Base-by-base conservation (phyloP, 2,888 invertebrate species). In the Eupithecia dodoneata region DNA sequence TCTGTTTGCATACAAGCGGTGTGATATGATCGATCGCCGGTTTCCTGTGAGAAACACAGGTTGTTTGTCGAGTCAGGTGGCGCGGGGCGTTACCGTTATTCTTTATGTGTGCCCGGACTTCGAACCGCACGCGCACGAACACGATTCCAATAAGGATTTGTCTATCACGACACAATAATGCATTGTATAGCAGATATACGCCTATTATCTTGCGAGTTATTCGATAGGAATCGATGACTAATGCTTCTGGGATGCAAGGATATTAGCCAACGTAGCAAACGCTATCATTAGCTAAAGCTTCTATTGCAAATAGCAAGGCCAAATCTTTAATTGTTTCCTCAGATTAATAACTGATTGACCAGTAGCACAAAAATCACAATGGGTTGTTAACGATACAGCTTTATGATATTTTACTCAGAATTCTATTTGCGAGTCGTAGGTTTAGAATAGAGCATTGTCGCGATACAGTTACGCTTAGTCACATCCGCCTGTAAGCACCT, bases 41-140 rank as follows among this genome's bases (percentile, higher is more conserved):
- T 92, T 92, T 92, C 92, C 93, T 93, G 91, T 92, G 92, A 92
- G 93, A 92, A 93, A 90, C 90, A 87, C 91, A 89, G 91, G 89
- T 92, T 92, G 92, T 91, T 93, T 93, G 89, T 90, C 89, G 88
- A 91, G 90, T 89, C 90, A 91, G 90, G 91, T 91, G 90, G 89
- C 87, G 85, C 86, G 84, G 88, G 88, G 87, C 86, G 85, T 89
- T 90, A 91, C 91, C 90, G 90, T 92, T 92, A 89, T 83, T 86
- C 88, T 86, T 88, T 87, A 90, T 87, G 86, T 84, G 85, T 87
- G 85, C 87, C 83, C 85, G 83, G 86, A 87, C 89, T 81, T 74
- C 47, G 72, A 49, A 72, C 74, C 88, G 88, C 89, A 88, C 87
- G 86, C 88, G 87, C 83, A 82, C n/a, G 45, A n/a, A 81, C 81